Evolutionary conservation across 2,888 invertebrate species (phyloP), one percentile per base, ranked within the genome.

Genomic region (Agonopterix subpropinquella): DNA sequence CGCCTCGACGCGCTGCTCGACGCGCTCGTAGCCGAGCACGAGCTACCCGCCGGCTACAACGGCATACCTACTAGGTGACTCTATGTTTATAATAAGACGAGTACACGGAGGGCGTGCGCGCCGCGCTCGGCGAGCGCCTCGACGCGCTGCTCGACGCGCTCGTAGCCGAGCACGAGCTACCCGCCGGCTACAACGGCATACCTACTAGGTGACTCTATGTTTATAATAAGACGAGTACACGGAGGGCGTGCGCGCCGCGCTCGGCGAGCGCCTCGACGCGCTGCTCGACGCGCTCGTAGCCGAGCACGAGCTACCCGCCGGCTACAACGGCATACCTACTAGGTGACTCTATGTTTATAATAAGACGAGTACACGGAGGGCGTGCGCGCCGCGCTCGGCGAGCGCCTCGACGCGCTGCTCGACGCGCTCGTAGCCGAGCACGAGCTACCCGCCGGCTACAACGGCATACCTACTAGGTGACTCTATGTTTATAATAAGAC

Each of bases 1-100:
- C 90, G 93, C 54, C 89, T 96, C 50, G 90, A 90, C 57, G 90
- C 92, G 50, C 90, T 93, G 65, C 90, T 96, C 42, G 92, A 93
- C 63, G 80, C 90, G 10, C 73, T 88, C 0, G 91, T 94, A 36
- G 89, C 92, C 4, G 94, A 94, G 49, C 91, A 93, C 64, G 90
- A 91, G 46, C 77, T 79, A 48, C 92, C 85, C 0, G 67, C 74
- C 0, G 85, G 85, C 0, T 67, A 89, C 65, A 89, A 90, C 59
- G 92, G 92, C 4, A 91, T 93, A 53, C 91, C 91, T 47, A 89
- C 89, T 45, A 77, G 82, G 78, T 88, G 42, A 18, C 28, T 18
- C 2, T 28, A 28, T 28, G 7, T 28, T 28, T 48, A 11, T 35
- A 11, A 39, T 39, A 9, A 7, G 5, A 28, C 7, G 28, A 28